Evolutionary conservation across 2,797 vertebrate genomes (phyloP).

Genomic region (Sylvilagus floridanus): DNA sequence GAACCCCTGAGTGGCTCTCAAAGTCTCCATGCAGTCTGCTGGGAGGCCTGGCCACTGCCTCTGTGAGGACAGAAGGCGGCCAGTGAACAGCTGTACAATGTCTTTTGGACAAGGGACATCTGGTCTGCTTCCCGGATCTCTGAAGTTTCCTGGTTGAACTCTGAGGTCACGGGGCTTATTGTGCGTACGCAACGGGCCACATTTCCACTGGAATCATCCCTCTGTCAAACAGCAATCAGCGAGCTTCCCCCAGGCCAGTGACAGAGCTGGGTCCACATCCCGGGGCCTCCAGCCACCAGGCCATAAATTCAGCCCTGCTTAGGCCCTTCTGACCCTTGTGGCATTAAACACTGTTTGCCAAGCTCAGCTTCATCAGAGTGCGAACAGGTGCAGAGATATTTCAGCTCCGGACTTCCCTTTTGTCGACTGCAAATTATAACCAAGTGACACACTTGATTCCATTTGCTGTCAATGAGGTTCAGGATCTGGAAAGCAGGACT

Average conservation of each 20-base stretch:
- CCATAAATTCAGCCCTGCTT: no score
- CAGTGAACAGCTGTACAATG: neutral
- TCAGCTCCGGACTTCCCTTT: neutral
- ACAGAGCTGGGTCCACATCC: neutral
- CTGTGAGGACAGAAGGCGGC: slow-evolving; percentile 33
- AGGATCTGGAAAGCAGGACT: neutral
- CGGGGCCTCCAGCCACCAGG: neutral
- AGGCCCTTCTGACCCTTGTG: neutral
- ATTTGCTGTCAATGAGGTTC: neutral
- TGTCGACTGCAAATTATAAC: neutral
- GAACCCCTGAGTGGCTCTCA: neutral
- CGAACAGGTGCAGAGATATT: neutral
- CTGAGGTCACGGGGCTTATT: neutral
- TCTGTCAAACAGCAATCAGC: neutral
- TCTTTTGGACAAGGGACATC: slow-evolving; percentile 38
- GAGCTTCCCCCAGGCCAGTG: neutral
- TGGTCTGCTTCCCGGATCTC: neutral
- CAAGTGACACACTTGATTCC: neutral
- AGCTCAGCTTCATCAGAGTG: neutral
- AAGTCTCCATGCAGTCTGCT: neutral
- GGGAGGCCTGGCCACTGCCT: neutral
- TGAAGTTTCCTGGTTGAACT: slow-evolving; percentile 12
- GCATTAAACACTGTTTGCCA: no score
- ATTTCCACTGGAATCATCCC: slow-evolving; percentile 13
- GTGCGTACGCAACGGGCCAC: neutral